A percentile compares a stretch with the other conserved stretches of the same genome.
Conservation (phyloP, 1,140 invertebrate genomes). For the Phymastichus coffea region DNA sequence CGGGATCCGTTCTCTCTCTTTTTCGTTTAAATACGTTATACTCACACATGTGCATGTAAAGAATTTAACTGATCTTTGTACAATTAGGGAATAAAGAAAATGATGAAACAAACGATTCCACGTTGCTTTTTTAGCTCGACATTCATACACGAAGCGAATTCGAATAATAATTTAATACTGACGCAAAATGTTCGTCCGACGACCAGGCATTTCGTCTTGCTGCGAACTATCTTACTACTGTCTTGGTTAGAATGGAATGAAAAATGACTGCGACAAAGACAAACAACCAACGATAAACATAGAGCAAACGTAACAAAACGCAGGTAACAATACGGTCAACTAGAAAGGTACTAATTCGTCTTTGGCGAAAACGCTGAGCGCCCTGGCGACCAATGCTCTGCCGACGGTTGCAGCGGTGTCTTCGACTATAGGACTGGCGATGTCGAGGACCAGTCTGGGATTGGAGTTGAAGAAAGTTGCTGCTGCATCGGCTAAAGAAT, state of each 20-base stretch:
- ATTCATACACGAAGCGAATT: too few species aligned
- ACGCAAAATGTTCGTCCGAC: neutral
- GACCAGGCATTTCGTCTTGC: neutral
- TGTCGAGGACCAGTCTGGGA: conserved; percentile 66
- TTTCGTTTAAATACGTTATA: too few species aligned
- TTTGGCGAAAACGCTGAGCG: conserved; percentile 60
- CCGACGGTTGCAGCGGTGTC: conserved; percentile 64
- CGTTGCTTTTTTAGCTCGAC: too few species aligned
- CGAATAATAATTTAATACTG: conserved; percentile 3
- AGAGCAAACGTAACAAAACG: conserved; percentile 8
- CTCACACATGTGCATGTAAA: too few species aligned
- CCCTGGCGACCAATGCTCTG: conserved; percentile 61
- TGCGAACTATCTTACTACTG: too few species aligned
- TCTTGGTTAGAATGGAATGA: neutral
- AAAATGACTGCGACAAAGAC: neutral
- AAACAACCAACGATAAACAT: conserved; percentile 9
- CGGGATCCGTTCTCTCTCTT: too few species aligned
- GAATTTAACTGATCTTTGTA: too few species aligned
- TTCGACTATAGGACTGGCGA: conserved; percentile 70
- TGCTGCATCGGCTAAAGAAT: conserved; percentile 61
- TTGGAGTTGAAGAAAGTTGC: conserved; percentile 70
- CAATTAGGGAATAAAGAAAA: too few species aligned
- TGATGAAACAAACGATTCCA: too few species aligned
- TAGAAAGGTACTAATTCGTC: conserved; percentile 60
- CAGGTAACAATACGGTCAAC: too few species aligned